Base-by-base conservation (phyloP, 2,888 invertebrate genomes). In the Meliscaeva auricollis region DNA sequence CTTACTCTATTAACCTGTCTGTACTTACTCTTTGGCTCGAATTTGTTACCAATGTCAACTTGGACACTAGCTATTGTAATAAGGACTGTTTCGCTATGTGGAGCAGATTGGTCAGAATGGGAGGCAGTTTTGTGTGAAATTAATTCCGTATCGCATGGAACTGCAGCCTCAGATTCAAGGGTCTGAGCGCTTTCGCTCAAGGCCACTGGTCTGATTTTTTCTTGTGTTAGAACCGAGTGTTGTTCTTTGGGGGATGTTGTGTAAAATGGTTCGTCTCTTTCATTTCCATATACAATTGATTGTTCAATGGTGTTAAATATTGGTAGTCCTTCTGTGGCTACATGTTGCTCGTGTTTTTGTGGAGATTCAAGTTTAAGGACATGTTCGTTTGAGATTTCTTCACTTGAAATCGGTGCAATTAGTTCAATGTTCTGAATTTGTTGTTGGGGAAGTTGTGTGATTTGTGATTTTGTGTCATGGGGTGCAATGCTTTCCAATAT, bases 21-120 rank as follows among this genome's bases (percentile, higher is more conserved):
- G 87, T 89, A 90, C 90, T 90, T 89, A 90, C 90, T 76, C 81
- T 69, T 73, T 13, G 35, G 9, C 22, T 66, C 15, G 41, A 69
- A 68, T 15, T 54, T 68, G 44, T 46, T 52, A 32, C 54, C 54
- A 64, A 70, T 87, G 82, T 87, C 74, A 48, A 77, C 41, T 76
- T 81, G 76, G 35, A 77, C 81, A 60, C 56, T 77, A 64, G 73
- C 60, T 46, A 62, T 38, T 46, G 72, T 69, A 44, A 80, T 30
- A 56, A 64, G 73, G 44, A 74, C 73, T 44, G 81, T 58, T 54
- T 84, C 73, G 20, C 38, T 56, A 13, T 54, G 58, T 72, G 32
- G 46, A 32, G 48, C 60, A 20, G 48, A 8, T 44, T 15, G 52
- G 17, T 70, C 52, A 30, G 69, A 52, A 30, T 60, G 58, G 41